phyloP scores from a whole-genome alignment of 2,888 invertebrate genomes.

The Carterocephalus palaemon region DNA sequence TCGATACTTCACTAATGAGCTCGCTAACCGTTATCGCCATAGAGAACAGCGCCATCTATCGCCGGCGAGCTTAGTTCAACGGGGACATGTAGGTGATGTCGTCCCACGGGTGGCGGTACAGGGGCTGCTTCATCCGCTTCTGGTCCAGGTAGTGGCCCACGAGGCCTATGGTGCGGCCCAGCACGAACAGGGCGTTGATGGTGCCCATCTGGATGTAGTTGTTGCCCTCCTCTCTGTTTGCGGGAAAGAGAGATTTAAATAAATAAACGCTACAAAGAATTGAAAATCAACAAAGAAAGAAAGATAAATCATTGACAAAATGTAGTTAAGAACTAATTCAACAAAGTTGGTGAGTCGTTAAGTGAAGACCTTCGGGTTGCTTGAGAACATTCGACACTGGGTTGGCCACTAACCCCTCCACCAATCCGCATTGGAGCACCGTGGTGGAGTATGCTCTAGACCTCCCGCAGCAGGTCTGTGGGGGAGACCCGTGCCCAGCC shows the following conservation, averaged over 20 bases:
- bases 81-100: constrained; percentile 87
- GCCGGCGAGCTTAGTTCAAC: constrained; percentile 43
- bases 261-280: neutral
- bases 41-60: constrained; percentile 10
- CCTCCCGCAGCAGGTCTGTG: too few species aligned
- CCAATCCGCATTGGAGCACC: too few species aligned
- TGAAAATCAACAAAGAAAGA: neutral
- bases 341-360: too few species aligned
- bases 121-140: constrained; percentile 98
- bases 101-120: constrained; percentile 99
- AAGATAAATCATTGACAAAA: neutral
- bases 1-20: too few species aligned
- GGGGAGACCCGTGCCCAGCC: too few species aligned
- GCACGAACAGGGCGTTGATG: constrained; percentile 98
- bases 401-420: too few species aligned
- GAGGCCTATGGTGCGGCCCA: constrained; percentile 98
- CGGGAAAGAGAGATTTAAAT: too few species aligned
- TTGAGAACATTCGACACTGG: too few species aligned
- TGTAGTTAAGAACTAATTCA: too few species aligned
- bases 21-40: too few species aligned
- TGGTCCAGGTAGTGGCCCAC: constrained; percentile 99
- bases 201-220: constrained; percentile 98
- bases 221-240: constrained; percentile 93
- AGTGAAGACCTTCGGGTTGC: too few species aligned
- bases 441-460: too few species aligned